phyloP scores from a whole-genome alignment of 1,140 invertebrate genomes.

The Papilio machaon region DNA sequence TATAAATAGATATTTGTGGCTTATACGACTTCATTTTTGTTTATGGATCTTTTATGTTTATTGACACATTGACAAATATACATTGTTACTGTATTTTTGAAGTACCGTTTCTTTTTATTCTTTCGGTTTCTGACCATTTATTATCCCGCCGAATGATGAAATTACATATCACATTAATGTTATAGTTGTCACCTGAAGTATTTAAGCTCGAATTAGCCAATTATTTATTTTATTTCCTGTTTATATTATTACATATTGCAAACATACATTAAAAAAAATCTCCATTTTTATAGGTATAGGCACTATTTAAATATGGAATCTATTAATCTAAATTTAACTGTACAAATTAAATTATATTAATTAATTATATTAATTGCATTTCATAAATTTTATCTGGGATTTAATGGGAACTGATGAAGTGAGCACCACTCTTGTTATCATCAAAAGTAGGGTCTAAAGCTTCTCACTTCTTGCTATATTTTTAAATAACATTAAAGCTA shows the following conservation, averaged over 20 bases:
- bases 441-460: neutral
- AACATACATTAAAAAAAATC: no score
- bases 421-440: neutral
- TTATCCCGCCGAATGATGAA: neutral
- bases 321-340: no score
- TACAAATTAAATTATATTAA: no score
- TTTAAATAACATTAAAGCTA: neutral
- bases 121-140: neutral
- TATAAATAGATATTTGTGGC: slow-evolving; percentile 23
- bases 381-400: neutral
- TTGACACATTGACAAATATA: slow-evolving; percentile 15
- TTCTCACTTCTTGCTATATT: neutral
- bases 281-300: no score
- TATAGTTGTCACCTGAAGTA: neutral
- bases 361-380: no score
- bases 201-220: neutral
- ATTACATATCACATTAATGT: neutral
- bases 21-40: slow-evolving; percentile 14
- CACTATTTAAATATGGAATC: no score
- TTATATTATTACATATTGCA: no score
- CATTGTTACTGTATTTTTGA: neutral
- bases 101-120: slow-evolving; percentile 7
- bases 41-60: slow-evolving; percentile 1
- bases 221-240: no score
- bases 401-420: neutral